Conservation (phyloP, 2,888 invertebrate genomes). For the Pammene fasciana region DNA sequence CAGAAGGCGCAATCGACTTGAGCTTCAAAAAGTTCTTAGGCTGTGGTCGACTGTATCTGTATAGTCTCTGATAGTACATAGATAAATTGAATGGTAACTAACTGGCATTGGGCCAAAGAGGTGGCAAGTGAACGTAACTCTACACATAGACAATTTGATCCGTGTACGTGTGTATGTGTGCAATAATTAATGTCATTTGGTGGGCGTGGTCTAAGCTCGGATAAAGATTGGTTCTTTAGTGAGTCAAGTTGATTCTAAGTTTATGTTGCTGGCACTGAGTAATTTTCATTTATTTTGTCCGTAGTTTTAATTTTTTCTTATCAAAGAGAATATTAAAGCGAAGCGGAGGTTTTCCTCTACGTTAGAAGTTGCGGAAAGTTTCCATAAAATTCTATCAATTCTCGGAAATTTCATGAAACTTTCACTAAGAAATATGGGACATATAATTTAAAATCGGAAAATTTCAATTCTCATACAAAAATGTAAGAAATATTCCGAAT, state of each 20-base stretch:
- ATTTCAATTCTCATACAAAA: too few species aligned
- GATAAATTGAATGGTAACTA: conserved; percentile 16
- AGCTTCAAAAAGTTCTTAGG: too few species aligned
- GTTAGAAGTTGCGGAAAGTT: too few species aligned
- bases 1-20: too few species aligned
- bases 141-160: conserved; percentile 12
- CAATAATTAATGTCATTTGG: conserved; percentile 60
- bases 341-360: not conserved
- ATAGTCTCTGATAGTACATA: too few species aligned
- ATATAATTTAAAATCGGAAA: too few species aligned
- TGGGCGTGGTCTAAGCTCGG: conserved; percentile 61
- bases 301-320: not conserved
- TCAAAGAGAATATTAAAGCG: too few species aligned
- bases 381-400: too few species aligned
- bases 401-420: too few species aligned
- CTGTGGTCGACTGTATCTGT: too few species aligned
- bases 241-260: conserved; percentile 25
- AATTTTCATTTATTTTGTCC: not conserved
- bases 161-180: conserved; percentile 44
- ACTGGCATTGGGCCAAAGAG: conserved; percentile 37
- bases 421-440: too few species aligned
- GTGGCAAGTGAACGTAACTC: conserved; percentile 35
- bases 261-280: conserved; percentile 37
- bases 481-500: too few species aligned
- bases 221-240: conserved; percentile 59